Percentiles rank a stretch among this genome's conserved stretches.
These are phyloP conservation scores for Lepidochrysops patricia DNA, from an alignment of 2,888 invertebrate species.

Conservation along the genomic window DNA sequence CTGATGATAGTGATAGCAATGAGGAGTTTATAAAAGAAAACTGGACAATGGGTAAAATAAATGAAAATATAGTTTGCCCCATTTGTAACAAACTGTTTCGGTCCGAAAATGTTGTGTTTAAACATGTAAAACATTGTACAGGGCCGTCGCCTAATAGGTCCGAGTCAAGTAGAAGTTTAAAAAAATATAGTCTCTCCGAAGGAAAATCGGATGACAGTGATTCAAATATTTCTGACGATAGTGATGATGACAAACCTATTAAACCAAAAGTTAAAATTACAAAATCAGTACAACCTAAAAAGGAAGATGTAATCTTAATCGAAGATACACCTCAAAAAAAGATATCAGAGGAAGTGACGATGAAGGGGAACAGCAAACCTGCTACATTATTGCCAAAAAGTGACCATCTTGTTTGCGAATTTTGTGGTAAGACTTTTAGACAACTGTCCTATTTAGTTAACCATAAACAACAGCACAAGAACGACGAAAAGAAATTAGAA, in stretches of 20 bases:
- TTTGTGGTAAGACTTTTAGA: conserved; percentile 64
- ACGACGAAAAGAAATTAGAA: conserved; percentile 37
- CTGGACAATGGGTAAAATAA: conserved; percentile 72
- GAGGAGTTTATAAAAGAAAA: conserved; percentile 54
- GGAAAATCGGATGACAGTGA: conserved; percentile 39
- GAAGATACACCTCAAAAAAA: conserved; percentile 48
- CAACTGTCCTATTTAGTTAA: conserved; percentile 61
- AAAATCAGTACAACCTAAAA: conserved; percentile 31
- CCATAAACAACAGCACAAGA: conserved; percentile 58
- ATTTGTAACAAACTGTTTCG: conserved; percentile 67
- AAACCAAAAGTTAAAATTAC: conserved; percentile 40
- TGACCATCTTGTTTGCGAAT: conserved; percentile 51
- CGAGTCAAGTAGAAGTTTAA: conserved; percentile 50
- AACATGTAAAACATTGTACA: conserved; percentile 70
- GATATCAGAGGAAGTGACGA: conserved; percentile 32
- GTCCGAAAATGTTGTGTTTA: conserved; percentile 67
- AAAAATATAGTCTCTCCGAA: conserved; percentile 42
- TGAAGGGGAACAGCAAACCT: conserved; percentile 33
- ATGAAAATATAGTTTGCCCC: conserved; percentile 67
- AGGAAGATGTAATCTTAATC: conserved; percentile 45
- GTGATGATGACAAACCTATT: conserved; percentile 38
- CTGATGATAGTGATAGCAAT: conserved; percentile 34
- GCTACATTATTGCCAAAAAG: conserved; percentile 26
- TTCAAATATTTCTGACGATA: conserved; percentile 40
- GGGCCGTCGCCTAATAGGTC: conserved; percentile 64